phyloP scores from a whole-genome alignment of 2,888 invertebrate species.

The Eumerus sabulonum region DNA sequence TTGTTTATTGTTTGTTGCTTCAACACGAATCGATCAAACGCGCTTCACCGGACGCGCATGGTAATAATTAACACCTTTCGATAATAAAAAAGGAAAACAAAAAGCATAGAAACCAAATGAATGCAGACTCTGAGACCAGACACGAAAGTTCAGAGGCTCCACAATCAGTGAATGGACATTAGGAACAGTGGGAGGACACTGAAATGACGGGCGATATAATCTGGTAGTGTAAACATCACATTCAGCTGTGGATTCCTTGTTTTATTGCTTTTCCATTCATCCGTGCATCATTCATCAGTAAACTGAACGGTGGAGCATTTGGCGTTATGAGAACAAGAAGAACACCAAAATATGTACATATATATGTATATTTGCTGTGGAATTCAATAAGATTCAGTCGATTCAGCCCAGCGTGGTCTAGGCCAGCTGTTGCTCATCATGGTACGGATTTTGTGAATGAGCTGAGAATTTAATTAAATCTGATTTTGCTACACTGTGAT shows the following conservation, averaged over 20 bases:
- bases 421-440: no score
- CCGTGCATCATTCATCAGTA: slow-evolving; percentile 1
- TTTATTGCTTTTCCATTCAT: slow-evolving; percentile 21
- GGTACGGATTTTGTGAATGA: no score
- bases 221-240: slow-evolving; percentile 41
- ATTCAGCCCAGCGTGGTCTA: no score
- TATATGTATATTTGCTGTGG: no score
- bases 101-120: slow-evolving; percentile 7
- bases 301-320: slow-evolving; percentile 30
- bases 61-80: slow-evolving; percentile 34
- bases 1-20: slow-evolving; percentile 34
- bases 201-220: slow-evolving; percentile 43
- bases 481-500: no score
- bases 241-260: slow-evolving; percentile 14
- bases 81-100: slow-evolving; percentile 3
- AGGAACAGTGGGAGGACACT: no score
- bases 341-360: no score
- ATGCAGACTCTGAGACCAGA: no score
- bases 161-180: no score
- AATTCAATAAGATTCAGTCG: no score
- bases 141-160: no score
- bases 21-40: slow-evolving; percentile 38
- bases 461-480: no score
- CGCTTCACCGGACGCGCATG: slow-evolving; percentile 12
- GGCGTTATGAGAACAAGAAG: neutral